Conservation (phyloP, 2,797 vertebrate genomes). For the Epinephelus awoara region DNA sequence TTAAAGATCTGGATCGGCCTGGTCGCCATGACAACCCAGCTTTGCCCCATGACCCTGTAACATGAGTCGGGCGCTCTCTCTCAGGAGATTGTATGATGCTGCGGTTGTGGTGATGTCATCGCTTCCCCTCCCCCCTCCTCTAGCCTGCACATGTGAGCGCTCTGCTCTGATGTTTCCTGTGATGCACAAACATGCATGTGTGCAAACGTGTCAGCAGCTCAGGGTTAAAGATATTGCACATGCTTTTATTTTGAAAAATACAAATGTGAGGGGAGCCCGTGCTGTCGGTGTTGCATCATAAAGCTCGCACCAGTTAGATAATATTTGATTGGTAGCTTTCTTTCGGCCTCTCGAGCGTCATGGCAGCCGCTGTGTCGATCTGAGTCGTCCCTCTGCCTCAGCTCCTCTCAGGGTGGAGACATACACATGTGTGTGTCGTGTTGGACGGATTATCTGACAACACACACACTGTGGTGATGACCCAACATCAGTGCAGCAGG, state of each 20-base stretch:
- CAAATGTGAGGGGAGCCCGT: too few species aligned
- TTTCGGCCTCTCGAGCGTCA: too few species aligned
- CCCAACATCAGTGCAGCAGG: slow-evolving; percentile 19
- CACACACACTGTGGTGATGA: slow-evolving; percentile 17
- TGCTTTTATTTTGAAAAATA: too few species aligned
- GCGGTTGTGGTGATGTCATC: slow-evolving; percentile 60
- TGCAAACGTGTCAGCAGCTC: too few species aligned
- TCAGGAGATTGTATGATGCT: slow-evolving; percentile 37
- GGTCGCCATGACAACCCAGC: slow-evolving; percentile 27
- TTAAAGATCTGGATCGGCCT: too few species aligned
- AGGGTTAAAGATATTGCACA: too few species aligned
- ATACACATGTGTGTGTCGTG: neutral
- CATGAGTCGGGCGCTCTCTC: slow-evolving; percentile 13
- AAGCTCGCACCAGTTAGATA: too few species aligned
- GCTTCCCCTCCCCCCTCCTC: neutral
- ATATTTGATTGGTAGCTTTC: too few species aligned
- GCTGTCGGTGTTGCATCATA: too few species aligned
- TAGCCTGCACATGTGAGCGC: slow-evolving; percentile 13
- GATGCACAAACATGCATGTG: slow-evolving; percentile 5
- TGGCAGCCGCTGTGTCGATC: too few species aligned
- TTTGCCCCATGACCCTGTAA: slow-evolving; percentile 49
- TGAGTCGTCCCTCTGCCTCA: too few species aligned
- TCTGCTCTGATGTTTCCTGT: slow-evolving; percentile 8
- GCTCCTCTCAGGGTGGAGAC: neutral
- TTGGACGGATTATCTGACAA: slow-evolving; percentile 40